Evolutionary conservation across 1,140 invertebrate species (phyloP).

Genomic region (Heliothis subflexa): DNA sequence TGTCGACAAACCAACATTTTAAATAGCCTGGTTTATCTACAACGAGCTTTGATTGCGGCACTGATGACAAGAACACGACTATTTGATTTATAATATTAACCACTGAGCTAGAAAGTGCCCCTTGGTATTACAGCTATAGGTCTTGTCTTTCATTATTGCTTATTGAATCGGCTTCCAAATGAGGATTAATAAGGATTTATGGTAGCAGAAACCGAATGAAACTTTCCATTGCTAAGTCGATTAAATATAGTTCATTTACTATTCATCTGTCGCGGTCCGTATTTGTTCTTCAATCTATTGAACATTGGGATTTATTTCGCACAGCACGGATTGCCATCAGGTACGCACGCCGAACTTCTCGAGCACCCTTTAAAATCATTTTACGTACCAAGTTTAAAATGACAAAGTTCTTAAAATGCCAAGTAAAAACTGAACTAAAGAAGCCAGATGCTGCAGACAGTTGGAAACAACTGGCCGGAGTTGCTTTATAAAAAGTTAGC

Average conservation of each 20-base stretch:
- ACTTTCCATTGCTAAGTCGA: constrained; percentile 61
- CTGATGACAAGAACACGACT: constrained; percentile 69
- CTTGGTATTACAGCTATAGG: constrained; percentile 60
- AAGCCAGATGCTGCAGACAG: constrained; percentile 82
- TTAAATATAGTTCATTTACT: constrained; percentile 64
- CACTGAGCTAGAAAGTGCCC: constrained; percentile 59
- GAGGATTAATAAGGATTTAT: constrained; percentile 79
- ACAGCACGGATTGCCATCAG: constrained; percentile 7
- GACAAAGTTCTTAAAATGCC: constrained; percentile 75
- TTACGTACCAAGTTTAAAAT: constrained; percentile 70
- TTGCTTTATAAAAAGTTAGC: constrained; percentile 81
- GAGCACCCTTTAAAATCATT: constrained; percentile 57
- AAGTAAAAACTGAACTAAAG: constrained; percentile 76
- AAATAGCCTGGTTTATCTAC: constrained; percentile 63
- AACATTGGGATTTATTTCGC: constrained; percentile 24
- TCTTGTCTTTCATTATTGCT: constrained; percentile 67
- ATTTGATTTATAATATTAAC: constrained; percentile 71
- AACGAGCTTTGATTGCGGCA: constrained; percentile 58
- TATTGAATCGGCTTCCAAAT: constrained; percentile 74
- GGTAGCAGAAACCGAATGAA: constrained; percentile 59
- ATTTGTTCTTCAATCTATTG: constrained; percentile 61
- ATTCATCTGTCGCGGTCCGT: constrained; percentile 66
- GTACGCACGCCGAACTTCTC: constrained; percentile 21
- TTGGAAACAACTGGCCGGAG: constrained; percentile 79
- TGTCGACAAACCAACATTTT: constrained; percentile 53